Evolutionary conservation across 1,140 invertebrate species (phyloP).

Genomic region (Cylas formicarius): DNA sequence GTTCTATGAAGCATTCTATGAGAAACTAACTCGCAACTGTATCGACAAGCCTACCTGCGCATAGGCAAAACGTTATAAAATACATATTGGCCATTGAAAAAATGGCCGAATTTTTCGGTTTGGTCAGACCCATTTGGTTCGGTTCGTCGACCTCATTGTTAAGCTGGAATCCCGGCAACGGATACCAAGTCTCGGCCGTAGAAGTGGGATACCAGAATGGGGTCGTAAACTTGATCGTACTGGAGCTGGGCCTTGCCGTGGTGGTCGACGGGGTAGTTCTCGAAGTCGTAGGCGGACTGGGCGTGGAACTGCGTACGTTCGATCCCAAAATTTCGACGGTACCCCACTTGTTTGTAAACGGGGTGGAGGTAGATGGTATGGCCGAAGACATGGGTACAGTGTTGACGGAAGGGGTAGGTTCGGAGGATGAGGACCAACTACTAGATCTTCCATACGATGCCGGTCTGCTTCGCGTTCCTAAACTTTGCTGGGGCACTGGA

Average conservation of each 20-base stretch:
- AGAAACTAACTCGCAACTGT: no score
- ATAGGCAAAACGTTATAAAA: no score
- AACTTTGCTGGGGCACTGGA: conserved; percentile 19
- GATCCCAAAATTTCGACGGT: not conserved
- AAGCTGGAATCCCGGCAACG: conserved; percentile 46
- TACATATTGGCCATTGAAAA: no score
- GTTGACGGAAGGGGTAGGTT: conserved; percentile 12
- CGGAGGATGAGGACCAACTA: conserved; percentile 28
- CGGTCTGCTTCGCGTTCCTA: conserved; percentile 39
- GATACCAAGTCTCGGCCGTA: conserved; percentile 46
- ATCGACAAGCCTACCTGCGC: no score
- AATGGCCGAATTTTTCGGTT: conserved; percentile 36
- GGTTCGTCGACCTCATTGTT: conserved; percentile 53
- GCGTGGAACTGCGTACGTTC: not conserved
- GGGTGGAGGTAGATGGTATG: conserved; percentile 10
- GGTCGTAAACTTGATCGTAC: conserved; percentile 7
- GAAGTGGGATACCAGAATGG: conserved; percentile 21
- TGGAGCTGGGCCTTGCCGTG: conserved; percentile 2
- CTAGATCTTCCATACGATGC: conserved; percentile 45
- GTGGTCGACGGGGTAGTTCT: not conserved
- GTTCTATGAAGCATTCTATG: no score
- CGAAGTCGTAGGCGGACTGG: not conserved
- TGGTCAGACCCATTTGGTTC: conserved; percentile 50
- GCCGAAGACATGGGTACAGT: conserved; percentile 26
- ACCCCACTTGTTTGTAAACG: conserved; percentile 4